These are phyloP conservation scores for Allophyes oxyacanthae DNA, from an alignment of 2,888 invertebrate species.

Conservation along the genomic window DNA sequence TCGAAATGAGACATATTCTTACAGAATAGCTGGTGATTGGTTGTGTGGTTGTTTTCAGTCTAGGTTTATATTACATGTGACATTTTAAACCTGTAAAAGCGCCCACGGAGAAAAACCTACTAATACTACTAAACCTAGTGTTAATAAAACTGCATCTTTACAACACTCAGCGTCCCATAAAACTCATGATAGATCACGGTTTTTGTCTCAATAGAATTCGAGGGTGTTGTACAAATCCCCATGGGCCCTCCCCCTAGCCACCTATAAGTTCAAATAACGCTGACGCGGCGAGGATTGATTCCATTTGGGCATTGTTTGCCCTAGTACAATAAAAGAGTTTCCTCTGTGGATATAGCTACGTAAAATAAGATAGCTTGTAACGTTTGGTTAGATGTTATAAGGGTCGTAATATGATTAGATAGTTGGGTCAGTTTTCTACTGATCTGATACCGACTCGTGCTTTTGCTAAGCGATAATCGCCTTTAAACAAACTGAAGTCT, in stretches of 20 bases:
- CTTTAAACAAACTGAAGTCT: too few species aligned
- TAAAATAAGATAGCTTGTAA: conserved; percentile 24
- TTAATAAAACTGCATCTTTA: conserved; percentile 11
- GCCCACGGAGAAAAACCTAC: too few species aligned
- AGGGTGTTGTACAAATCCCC: conserved; percentile 32
- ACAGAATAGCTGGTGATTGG: too few species aligned
- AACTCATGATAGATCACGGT: conserved; percentile 36
- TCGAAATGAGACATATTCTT: too few species aligned
- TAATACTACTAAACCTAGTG: too few species aligned
- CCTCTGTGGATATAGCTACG: conserved; percentile 19
- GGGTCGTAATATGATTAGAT: background rate
- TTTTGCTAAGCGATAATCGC: too few species aligned
- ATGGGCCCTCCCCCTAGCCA: conserved; percentile 16
- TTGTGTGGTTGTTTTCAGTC: too few species aligned
- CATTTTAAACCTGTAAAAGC: too few species aligned
- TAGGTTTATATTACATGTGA: too few species aligned
- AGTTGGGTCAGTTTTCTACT: too few species aligned
- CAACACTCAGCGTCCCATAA: conserved; percentile 26
- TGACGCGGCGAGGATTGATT: conserved; percentile 47
- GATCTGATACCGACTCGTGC: too few species aligned
- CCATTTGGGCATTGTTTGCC: conserved; percentile 45
- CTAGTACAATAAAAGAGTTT: conserved; percentile 34
- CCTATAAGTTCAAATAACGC: conserved; percentile 49
- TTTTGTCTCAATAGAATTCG: conserved; percentile 28
- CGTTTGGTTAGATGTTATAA: conserved; percentile 11